Evolutionary conservation across 2,888 invertebrate species (phyloP), one percentile per base, ranked within the genome.

Genomic region (Cephus spinipes): DNA sequence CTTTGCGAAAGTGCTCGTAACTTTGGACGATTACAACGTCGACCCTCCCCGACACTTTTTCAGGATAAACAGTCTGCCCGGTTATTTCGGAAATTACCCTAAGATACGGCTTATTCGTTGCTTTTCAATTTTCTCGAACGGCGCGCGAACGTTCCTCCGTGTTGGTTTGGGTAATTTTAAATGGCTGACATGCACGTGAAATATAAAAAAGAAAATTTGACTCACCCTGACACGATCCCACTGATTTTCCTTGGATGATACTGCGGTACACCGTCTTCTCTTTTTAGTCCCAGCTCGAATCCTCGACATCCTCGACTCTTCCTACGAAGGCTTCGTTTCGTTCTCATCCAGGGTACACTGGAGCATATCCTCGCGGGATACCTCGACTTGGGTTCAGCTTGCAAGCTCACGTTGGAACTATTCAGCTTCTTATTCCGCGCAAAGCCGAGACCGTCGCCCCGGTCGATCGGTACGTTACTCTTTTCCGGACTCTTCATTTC

Each of bases 1-100:
- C 82, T 82, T 81, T 80, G 82, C 82, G 80, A 80, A 82, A 80
- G 77, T 82, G 84, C 80, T 81, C 84, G 83, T 85, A 84, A 84
- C 83, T 84, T 86, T 84, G 81, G 78, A 23, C 55, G 55, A 55
- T 55, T 55, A 55, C 2, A 23, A 55, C 55, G 23, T 23, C 55
- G 55, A 55, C 23, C 23, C 23, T 23, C 2, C 55, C 55, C 23
- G 55, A 55, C 15, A 40, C 15, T 40, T 40, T 40, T 40, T 40
- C 15, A 2, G 6, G 6, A 40, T 40, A 6, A 15, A 40, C 40
- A 40, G 40, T 15, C 40, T 15, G 40, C 40, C 40, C 2, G 40
- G 40, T 40, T 40, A 40, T 40, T 40, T 40, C 15, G 40, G 15
- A 40, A 40, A 40, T 40, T 40, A 15, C 6, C 40, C 6, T 40